Evolutionary conservation across 2,888 invertebrate genomes (phyloP), one percentile per base, ranked within the genome.

Genomic region (Erynnis tages): DNA sequence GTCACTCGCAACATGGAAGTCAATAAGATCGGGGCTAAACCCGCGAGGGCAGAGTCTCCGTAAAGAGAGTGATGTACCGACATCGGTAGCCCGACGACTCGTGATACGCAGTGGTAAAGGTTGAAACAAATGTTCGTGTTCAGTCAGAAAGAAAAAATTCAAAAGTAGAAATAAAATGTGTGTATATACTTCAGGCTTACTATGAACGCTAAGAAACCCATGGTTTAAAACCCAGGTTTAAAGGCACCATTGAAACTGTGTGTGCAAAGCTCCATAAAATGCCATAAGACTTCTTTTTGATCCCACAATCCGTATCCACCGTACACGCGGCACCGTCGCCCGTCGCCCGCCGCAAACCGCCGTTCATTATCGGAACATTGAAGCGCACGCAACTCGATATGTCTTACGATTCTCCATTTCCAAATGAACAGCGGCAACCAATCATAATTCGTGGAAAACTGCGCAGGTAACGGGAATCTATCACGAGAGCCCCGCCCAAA

Each of bases 381-480:
- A 50, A 59, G 53, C 54, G 49, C 57, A 60, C 62, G 59, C 60
- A 53, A 59, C 44, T 34, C 41, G 49, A 48, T 43, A 44, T 52
- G 54, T 48, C 55, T 54, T 43, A 44, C 49, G 29, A 43, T 71
- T 71, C 76, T 70, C 82, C 75, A 82, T 82, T 82, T 77, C 71
- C 67, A 76, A 83, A 84, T 77, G 79, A 78, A 68, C 49, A 25
- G 41, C 64, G 71, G 71, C 78, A 69, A 82, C 87, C 87, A 86
- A 88, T 88, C 87, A 84, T 84, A 83, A 72, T 72, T 69, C 76
- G 69, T 64, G 73, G 77, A 75, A 73, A 75, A 69, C 58, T 66
- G 67, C 59, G 67, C 56, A 58, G 59, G 64, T 71, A 75, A 77
- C 81, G 79, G 66, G 82, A 71, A 79, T 80, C 80, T 78, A 80